Base-by-base conservation (phyloP, 64 coral and sea anemone genomes). In the Trachythela sp. region DNA sequence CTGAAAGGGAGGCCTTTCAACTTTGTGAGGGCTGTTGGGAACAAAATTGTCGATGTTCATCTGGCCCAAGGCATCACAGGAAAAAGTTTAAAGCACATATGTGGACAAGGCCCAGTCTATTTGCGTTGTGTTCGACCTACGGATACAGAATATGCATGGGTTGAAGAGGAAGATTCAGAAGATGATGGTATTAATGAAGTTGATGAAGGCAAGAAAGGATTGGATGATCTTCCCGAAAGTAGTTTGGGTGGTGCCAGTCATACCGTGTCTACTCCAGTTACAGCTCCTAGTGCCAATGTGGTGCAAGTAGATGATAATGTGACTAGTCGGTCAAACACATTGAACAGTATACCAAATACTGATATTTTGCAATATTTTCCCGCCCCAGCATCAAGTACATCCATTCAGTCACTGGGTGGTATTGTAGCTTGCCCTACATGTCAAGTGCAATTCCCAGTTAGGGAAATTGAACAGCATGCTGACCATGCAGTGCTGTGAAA, bases 41-140 rank as follows among this genome's bases (percentile, higher is more conserved):
- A 87, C 70, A 92, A 87, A 77, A 87, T 92, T 30, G 85, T 92
- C 20, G 67, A 49, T 36, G 60, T 36, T 17, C 49, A 54, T 39
- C 24, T 89, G 68, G 6, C 71, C 20, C 67, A 85, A 64, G 84
- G 29, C 5, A 59, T 48, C 31, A 68, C 49, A 48, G 90, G 90
- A 49, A 84, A 84, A 54, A 68, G 75, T 37, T 27, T 91, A 48
- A 91, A 91, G 70, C 90, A 92, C 85, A 71, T 92, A 56, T 92
- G 83, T 83, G 90, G 67, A 30, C 90, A 92, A 54, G 90, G 90
- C 76, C 90, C 90, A 15, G 90, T 91, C 24, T 91, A 91, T 67
- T 64, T 85, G 40, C 11, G 48, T 50, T 58, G 45, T 87, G 18
- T 37, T 30, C 11, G 37, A 48, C 40, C 89, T 31, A 54, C 68